Percentiles rank a stretch among this genome's conserved stretches.
phyloP scores from a whole-genome alignment of 2,797 vertebrate species.

The Bovichtus variegatus region DNA sequence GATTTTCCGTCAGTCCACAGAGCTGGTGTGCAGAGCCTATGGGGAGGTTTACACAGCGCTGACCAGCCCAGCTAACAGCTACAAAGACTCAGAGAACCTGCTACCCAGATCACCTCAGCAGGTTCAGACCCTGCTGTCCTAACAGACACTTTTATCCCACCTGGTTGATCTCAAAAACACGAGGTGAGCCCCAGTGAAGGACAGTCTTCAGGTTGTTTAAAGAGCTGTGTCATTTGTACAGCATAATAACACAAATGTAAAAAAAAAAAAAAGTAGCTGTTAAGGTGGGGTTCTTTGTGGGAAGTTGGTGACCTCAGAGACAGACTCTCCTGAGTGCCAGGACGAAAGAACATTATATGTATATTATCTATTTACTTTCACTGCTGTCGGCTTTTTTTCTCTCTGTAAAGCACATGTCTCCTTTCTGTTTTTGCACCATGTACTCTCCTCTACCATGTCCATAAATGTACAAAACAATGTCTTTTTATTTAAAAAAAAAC shows the following conservation, averaged over 20 bases:
- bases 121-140: constrained; percentile 93
- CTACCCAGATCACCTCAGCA: constrained; percentile 93
- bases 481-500: constrained; percentile 50
- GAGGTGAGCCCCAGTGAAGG: neutral
- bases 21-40: constrained; percentile 95
- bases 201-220: constrained; percentile 49
- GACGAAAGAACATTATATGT: constrained; percentile 43
- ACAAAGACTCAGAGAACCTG: constrained; percentile 91
- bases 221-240: constrained; percentile 50
- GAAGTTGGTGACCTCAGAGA: constrained; percentile 43
- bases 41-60: constrained; percentile 91
- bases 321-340: constrained; percentile 23
- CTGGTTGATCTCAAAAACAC: constrained; percentile 7
- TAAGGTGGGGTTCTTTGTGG: constrained; percentile 54
- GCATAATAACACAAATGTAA: constrained; percentile 58
- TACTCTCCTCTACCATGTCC: constrained; percentile 4
- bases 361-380: constrained; percentile 28
- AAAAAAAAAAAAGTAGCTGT: constrained; percentile 31
- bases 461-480: constrained; percentile 58
- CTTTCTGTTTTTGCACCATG: constrained; percentile 34
- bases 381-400: constrained; percentile 24
- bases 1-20: constrained; percentile 95
- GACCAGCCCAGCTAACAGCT: constrained; percentile 87
- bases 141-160: constrained; percentile 57
- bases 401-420: constrained; percentile 1